A percentile compares a stretch with the other conserved stretches of the same genome.
phyloP scores from a whole-genome alignment of 2,113 vertebrate species.

The Rhynchopsitta pachyrhyncha region DNA sequence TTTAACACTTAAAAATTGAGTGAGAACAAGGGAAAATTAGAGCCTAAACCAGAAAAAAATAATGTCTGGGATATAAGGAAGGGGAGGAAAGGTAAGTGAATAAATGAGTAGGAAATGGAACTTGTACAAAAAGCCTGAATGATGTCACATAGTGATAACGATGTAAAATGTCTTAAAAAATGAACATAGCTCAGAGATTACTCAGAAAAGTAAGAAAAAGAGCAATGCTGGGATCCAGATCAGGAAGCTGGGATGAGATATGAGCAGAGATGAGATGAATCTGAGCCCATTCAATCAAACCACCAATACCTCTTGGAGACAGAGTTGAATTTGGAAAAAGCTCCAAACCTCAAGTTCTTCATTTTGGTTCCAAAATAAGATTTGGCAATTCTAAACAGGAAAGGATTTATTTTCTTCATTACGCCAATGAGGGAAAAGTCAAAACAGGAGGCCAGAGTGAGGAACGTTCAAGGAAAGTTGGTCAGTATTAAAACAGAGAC shows the following conservation, averaged over 20 bases:
- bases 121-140: background rate
- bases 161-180: background rate
- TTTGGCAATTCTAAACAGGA: background rate
- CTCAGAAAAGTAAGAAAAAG: background rate
- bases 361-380: background rate
- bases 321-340: background rate
- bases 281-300: background rate
- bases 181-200: background rate
- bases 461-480: background rate
- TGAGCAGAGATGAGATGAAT: background rate
- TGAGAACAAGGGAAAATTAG: background rate
- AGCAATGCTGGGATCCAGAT: background rate
- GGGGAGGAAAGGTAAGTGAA: background rate
- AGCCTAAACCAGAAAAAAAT: background rate
- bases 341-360: background rate
- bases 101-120: background rate
- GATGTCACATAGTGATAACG: background rate
- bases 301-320: background rate
- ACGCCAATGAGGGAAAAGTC: background rate
- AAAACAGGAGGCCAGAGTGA: background rate
- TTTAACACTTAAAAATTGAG: background rate
- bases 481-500: background rate
- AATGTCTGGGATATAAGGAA: background rate
- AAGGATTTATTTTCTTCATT: slow-evolving; percentile 27
- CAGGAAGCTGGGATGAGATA: background rate